Conservation (phyloP, 2,888 invertebrate species). For the Osedax fenrisi region DNA sequence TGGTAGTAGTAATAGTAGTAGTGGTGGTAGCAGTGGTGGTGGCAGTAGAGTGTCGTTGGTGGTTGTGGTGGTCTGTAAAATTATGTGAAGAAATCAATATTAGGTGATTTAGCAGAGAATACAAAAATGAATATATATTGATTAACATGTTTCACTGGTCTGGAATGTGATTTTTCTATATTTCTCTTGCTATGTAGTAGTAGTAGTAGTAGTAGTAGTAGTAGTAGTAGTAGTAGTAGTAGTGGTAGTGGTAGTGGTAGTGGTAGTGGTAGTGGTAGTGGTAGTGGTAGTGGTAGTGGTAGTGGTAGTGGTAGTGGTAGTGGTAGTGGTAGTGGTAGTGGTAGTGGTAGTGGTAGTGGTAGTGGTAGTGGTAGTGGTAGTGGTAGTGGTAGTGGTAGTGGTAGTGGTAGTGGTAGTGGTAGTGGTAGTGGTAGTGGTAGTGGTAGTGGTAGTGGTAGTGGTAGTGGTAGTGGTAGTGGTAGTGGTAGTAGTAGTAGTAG, state of each 20-base stretch:
- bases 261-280: constrained; percentile 1
- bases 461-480: too few species aligned
- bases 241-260: constrained; percentile 9
- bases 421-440: constrained; percentile 16
- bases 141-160: too few species aligned
- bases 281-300: constrained; percentile 8
- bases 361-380: constrained; percentile 11
- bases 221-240: constrained; percentile 6
- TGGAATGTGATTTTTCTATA: too few species aligned
- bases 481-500: background rate
- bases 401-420: background rate
- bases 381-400: background rate
- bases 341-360: background rate
- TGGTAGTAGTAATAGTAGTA: too few species aligned
- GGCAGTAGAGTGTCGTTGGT: too few species aligned
- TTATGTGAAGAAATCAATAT: too few species aligned
- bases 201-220: constrained; percentile 14
- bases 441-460: constrained; percentile 4
- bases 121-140: too few species aligned
- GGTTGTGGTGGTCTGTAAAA: too few species aligned
- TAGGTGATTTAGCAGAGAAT: too few species aligned
- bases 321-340: constrained; percentile 4
- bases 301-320: background rate
- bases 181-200: too few species aligned
- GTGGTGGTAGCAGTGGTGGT: too few species aligned